These are phyloP conservation scores for Phocoena phocoena DNA, from an alignment of 2,113 vertebrate genomes.

Conservation along the genomic window DNA sequence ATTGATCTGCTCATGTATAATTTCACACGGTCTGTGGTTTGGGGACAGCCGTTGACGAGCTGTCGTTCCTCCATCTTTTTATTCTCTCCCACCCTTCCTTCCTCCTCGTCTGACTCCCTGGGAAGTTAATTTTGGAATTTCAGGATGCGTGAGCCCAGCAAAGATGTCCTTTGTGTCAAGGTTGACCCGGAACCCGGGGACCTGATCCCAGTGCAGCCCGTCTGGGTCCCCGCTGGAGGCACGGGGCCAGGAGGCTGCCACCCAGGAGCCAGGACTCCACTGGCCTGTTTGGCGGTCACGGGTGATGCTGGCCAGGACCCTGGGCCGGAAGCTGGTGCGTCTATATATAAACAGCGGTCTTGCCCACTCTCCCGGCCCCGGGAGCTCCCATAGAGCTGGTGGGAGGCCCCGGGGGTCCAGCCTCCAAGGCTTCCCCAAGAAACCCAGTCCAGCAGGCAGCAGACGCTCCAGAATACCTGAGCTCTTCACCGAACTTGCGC, in stretches of 20 bases:
- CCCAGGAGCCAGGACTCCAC: background rate
- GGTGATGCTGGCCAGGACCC: rapidly evolving
- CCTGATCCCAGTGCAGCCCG: rapidly evolving
- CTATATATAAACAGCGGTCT: rapidly evolving
- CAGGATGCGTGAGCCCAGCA: background rate
- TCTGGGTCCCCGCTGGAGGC: too few species aligned
- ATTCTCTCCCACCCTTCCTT: background rate
- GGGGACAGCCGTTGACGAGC: rapidly evolving
- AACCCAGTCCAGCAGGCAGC: background rate
- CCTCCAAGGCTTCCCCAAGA: too few species aligned
- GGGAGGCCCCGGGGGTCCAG: rapidly evolving
- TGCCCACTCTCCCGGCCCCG: rapidly evolving
- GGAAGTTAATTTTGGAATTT: background rate
- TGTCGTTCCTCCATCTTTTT: rapidly evolving
- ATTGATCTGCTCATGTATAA: rapidly evolving
- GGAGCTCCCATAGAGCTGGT: rapidly evolving
- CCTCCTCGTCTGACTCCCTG: background rate
- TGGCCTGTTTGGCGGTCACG: background rate
- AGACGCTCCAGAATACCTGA: rapidly evolving
- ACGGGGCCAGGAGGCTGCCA: rapidly evolving
- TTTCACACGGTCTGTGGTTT: rapidly evolving
- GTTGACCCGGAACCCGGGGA: background rate
- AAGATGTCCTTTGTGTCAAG: rapidly evolving
- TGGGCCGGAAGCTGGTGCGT: rapidly evolving
- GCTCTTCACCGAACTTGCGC: rapidly evolving